phyloP scores from a whole-genome alignment of 1,140 invertebrate genomes.

The Lanistes nyassanus region DNA sequence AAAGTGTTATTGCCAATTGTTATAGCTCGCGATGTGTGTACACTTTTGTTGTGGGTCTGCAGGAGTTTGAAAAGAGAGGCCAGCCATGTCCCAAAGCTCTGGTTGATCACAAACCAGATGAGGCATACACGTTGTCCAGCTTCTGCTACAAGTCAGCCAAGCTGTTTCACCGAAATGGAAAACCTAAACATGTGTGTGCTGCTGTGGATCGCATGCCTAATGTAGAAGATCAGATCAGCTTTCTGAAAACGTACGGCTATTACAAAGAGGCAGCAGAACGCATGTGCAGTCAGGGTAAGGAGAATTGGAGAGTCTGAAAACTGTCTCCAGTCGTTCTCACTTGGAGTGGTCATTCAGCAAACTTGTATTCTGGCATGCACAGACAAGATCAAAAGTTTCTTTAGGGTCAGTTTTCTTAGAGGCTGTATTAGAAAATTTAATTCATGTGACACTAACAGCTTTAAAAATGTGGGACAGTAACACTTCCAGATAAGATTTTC shows the following conservation, averaged over 20 bases:
- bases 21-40: neutral
- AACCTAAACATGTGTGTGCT: constrained; percentile 41
- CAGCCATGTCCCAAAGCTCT: constrained; percentile 35
- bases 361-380: too few species aligned
- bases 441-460: too few species aligned
- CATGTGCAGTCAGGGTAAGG: constrained; percentile 39
- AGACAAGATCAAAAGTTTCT: too few species aligned
- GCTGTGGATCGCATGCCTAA: constrained; percentile 43
- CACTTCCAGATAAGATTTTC: too few species aligned
- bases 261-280: constrained; percentile 41
- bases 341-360: too few species aligned
- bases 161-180: constrained; percentile 36
- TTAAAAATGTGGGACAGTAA: too few species aligned
- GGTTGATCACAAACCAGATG: constrained; percentile 38
- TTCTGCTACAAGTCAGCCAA: constrained; percentile 47
- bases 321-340: too few species aligned
- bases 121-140: constrained; percentile 33
- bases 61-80: constrained; percentile 40
- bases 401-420: too few species aligned
- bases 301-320: neutral
- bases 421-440: too few species aligned
- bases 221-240: constrained; percentile 43
- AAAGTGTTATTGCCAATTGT: too few species aligned
- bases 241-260: constrained; percentile 44
- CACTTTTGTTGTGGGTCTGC: constrained; percentile 4